A percentile compares a stretch with the other conserved stretches of the same genome.
phyloP scores from a whole-genome alignment of 37 sponge, comb jelly and placozoan genomes.

The Agelas oroides region DNA sequence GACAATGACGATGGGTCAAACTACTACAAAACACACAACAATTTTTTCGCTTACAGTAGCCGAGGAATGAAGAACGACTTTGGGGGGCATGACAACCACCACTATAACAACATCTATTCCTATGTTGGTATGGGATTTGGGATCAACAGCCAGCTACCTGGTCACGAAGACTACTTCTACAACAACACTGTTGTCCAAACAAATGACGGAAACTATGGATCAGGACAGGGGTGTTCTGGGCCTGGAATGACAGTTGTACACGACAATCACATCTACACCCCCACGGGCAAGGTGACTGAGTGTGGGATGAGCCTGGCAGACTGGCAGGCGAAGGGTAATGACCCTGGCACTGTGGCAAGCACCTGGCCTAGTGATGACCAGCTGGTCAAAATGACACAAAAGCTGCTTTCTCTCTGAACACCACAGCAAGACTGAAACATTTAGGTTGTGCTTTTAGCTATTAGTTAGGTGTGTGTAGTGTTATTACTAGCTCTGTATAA shows the following conservation, averaged over 20 bases:
- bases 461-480: too few relatives aligned
- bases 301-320: conserved; percentile 44
- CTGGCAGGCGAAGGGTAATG: conserved; percentile 57
- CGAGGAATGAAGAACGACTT: conserved; percentile 60
- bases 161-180: conserved; percentile 52
- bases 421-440: too few relatives aligned
- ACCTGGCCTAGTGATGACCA: conserved; percentile 35
- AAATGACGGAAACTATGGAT: conserved; percentile 42
- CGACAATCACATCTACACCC: conserved; percentile 53
- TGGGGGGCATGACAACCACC: conserved; percentile 58
- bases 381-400: neutral
- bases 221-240: conserved; percentile 25
- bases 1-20: conserved; percentile 70
- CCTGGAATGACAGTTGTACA: conserved; percentile 40
- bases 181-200: conserved; percentile 40
- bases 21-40: conserved; percentile 42
- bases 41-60: conserved; percentile 55
- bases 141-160: conserved; percentile 22
- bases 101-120: conserved; percentile 46
- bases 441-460: too few relatives aligned
- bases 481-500: too few relatives aligned
- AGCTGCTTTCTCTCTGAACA: too few relatives aligned
- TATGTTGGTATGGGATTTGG: conserved; percentile 45
- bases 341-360: conserved; percentile 39
- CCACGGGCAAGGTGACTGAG: conserved; percentile 55